Conservation (phyloP, 2,888 invertebrate genomes). For the Ectropis crepuscularia region DNA sequence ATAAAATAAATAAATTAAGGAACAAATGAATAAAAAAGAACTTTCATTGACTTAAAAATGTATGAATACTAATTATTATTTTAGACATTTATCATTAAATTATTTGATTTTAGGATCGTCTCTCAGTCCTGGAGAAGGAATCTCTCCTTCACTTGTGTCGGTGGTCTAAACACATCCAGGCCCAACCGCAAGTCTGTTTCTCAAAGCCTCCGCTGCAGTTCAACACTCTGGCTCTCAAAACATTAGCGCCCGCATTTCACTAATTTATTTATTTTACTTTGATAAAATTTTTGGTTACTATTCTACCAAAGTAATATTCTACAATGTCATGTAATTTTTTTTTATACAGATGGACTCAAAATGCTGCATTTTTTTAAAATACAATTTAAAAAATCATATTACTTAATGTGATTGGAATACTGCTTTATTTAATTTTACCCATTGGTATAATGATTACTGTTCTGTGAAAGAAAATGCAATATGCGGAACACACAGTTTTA, state of each 20-base stretch:
- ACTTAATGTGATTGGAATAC: too few species aligned
- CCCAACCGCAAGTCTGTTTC: conserved; percentile 85
- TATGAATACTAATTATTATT: neutral
- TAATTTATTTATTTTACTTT: conserved; percentile 40
- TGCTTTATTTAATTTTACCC: too few species aligned
- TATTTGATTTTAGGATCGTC: conserved; percentile 78
- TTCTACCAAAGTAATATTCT: conserved; percentile 1
- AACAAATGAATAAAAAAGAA: too few species aligned
- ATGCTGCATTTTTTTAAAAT: too few species aligned
- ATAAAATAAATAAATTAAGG: too few species aligned
- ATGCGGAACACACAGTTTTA: too few species aligned
- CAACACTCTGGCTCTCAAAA: conserved; percentile 63
- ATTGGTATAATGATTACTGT: too few species aligned
- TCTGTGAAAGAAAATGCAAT: too few species aligned
- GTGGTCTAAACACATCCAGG: conserved; percentile 92
- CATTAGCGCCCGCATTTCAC: conserved; percentile 70
- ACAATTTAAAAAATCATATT: too few species aligned
- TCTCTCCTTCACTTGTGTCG: conserved; percentile 88
- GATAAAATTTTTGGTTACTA: too few species aligned
- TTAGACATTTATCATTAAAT: neutral
- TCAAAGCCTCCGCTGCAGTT: conserved; percentile 60
- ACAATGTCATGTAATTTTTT: neutral
- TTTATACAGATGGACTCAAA: too few species aligned
- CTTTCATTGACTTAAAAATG: too few species aligned
- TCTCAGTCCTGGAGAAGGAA: conserved; percentile 88